These are phyloP conservation scores for Benitochromis conjunctus DNA, from an alignment of 2,113 vertebrate genomes.

Conservation along the genomic window DNA sequence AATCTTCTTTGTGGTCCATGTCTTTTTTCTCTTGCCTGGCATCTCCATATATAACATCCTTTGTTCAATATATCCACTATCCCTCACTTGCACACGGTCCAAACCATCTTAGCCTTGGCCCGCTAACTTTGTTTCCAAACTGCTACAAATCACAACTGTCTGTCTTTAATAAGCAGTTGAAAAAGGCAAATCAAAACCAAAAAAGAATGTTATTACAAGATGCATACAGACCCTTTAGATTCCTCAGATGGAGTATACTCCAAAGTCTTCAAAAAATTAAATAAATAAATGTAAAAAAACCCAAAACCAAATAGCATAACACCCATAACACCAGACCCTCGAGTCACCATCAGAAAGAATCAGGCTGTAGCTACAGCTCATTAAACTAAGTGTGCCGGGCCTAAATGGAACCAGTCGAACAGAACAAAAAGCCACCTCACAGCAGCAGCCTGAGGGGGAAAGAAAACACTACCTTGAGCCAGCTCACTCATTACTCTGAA, in stretches of 20 bases:
- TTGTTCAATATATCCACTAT: neutral
- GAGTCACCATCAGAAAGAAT: conserved; percentile 46
- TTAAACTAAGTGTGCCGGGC: conserved; percentile 47
- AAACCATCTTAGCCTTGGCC: neutral
- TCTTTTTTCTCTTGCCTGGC: neutral
- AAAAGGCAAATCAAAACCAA: conserved; percentile 23
- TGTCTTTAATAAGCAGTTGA: neutral
- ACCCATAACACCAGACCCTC: conserved; percentile 21
- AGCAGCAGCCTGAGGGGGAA: conserved; percentile 51
- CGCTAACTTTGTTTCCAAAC: neutral
- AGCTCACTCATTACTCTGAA: conserved; percentile 6
- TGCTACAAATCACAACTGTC: neutral
- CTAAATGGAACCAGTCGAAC: conserved; percentile 61
- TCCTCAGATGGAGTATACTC: neutral
- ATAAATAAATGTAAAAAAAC: neutral
- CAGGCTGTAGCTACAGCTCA: conserved; percentile 53
- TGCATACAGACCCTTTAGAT: neutral
- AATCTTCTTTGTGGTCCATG: neutral
- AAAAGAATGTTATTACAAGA: conserved; percentile 16
- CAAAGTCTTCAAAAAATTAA: neutral
- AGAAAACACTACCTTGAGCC: conserved; percentile 10
- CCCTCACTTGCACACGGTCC: neutral
- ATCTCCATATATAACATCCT: neutral
- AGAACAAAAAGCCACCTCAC: conserved; percentile 76
- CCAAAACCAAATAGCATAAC: conserved; percentile 12